phyloP scores from a whole-genome alignment of 2,113 vertebrate species.

The Cyanistes caeruleus region DNA sequence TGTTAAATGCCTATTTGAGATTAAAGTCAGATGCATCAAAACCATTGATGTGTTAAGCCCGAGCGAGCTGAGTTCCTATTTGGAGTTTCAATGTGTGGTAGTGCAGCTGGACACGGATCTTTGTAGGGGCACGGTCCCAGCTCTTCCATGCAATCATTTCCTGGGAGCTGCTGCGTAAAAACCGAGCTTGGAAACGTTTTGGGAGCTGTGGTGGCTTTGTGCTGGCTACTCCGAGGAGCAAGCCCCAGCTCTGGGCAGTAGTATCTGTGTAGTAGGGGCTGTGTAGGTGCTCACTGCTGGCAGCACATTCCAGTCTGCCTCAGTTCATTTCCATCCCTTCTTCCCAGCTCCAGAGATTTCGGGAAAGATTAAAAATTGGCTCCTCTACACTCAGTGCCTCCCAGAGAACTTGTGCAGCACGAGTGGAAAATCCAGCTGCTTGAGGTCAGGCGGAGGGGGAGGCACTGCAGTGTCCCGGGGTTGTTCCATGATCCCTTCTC shows the following conservation, averaged over 20 bases:
- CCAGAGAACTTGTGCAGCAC: neutral
- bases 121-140: neutral
- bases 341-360: neutral
- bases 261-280: neutral
- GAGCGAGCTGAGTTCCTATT: neutral
- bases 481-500: rapidly evolving
- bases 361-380: neutral
- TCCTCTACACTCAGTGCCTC: neutral
- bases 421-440: neutral
- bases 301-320: rapidly evolving
- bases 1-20: conserved; percentile 23
- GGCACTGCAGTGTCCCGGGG: neutral
- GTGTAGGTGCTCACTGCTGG: neutral
- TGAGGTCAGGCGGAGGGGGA: neutral
- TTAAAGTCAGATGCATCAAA: conserved; percentile 37
- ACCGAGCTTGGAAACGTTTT: rapidly evolving
- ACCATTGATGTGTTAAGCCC: neutral
- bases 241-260: neutral
- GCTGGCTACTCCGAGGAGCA: neutral
- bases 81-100: neutral
- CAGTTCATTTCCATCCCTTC: rapidly evolving
- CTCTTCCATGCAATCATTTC: neutral
- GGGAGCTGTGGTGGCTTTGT: neutral
- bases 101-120: neutral
- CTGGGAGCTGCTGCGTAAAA: neutral